Evolutionary conservation across 2,113 vertebrate species (phyloP).

Genomic region (Phaethon lepturus): DNA sequence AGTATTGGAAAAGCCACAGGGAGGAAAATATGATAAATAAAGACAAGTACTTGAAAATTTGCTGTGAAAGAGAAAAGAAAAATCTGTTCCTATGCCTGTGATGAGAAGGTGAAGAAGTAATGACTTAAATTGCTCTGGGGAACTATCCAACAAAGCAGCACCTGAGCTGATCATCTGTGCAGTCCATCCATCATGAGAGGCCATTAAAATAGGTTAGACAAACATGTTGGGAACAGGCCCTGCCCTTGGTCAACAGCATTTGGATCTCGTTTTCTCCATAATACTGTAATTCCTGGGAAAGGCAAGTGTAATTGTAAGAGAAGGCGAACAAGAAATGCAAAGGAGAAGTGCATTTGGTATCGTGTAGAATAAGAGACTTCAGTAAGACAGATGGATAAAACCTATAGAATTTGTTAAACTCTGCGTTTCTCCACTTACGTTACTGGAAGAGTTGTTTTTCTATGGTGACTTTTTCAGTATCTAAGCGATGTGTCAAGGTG

Average conservation of each 20-base stretch:
- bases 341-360: not conserved
- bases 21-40: conserved; percentile 19
- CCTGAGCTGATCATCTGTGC: conserved; percentile 18
- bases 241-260: not conserved
- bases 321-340: not conserved
- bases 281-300: not conserved
- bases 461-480: not conserved
- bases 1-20: not conserved
- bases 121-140: conserved; percentile 36
- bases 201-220: not conserved
- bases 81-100: not conserved
- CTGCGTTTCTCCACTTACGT: not conserved
- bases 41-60: not conserved
- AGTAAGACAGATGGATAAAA: not conserved
- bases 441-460: not conserved
- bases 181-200: not conserved
- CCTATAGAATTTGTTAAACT: not conserved
- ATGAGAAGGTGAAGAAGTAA: conserved; percentile 17
- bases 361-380: not conserved
- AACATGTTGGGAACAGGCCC: not conserved
- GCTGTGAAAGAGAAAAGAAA: not conserved
- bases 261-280: not conserved
- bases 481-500: not conserved
- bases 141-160: not conserved
- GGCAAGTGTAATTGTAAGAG: not conserved